Evolutionary conservation across 2,888 invertebrate species (phyloP), one percentile per base, ranked within the genome.

Genomic region (Drosophila cracens): DNA sequence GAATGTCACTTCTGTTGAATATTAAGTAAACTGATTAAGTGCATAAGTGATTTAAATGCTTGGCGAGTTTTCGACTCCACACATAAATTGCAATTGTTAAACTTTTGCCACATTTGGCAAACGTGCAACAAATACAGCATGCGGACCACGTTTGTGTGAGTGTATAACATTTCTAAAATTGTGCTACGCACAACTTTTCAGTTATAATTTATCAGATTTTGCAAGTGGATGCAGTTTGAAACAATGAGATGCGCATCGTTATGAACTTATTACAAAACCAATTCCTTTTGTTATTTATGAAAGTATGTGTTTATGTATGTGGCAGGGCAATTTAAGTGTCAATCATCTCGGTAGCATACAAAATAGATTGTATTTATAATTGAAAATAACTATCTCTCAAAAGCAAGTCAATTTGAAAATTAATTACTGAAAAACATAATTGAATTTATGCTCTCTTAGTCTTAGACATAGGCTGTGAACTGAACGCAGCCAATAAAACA

Each of bases 171-270:
- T 38, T 36, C 57, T 10, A 71, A 60, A 60, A 65, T 70, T 74
- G 25, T 74, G 40, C 52, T 49, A 46, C 58, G 33, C 54, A 36
- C 66, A 74, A 77, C 33, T 77, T 74, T 60, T 63, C 66, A 60
- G 73, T 74, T 76, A 79, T 87, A 85, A 87, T 82, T 83, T 83
- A 87, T 88, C 74, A 76, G 86, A 85, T 85, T 79, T 79, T 46
- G 64, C 70, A 82, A 73, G 56, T 76, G 78, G 34, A 68, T 82
- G 73, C 82, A 87, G 84, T 82, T 84, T 69, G 63, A 63, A 87
- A 82, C 87, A 87, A 77, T 74, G 74, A 68, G 57, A 60, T 86
- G 76, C 70, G 73, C 81, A 83, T 60, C 74, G 71, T 70, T 84
- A 71, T 79, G 71, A 69, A 68, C 70, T 73, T 74, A 75, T 64